A percentile compares a stretch with the other conserved stretches of the same genome.
Evolutionary conservation across 2,113 vertebrate species (phyloP).

Genomic region (Pipa parva): DNA sequence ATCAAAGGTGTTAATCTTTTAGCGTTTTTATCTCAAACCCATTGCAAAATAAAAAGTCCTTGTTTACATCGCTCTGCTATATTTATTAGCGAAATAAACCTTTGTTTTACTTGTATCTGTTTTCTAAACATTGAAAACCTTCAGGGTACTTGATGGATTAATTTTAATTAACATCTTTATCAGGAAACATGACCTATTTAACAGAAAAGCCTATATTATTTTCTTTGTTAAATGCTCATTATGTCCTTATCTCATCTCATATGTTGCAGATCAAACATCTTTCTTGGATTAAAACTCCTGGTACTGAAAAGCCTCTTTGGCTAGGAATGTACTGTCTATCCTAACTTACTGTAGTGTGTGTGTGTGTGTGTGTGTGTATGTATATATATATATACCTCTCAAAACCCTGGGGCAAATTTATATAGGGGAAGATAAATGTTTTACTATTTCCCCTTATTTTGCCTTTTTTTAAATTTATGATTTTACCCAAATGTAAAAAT

Average conservation of each 20-base stretch:
- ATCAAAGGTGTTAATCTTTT: slow-evolving; percentile 88
- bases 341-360: too few relatives aligned
- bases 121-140: slow-evolving; percentile 58
- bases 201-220: not conserved
- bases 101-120: slow-evolving; percentile 57
- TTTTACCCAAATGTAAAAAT: too few relatives aligned
- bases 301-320: too few relatives aligned
- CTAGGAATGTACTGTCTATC: too few relatives aligned
- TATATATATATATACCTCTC: too few relatives aligned
- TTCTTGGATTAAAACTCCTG: not conserved
- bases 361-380: too few relatives aligned
- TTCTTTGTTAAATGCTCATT: slow-evolving; percentile 18
- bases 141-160: slow-evolving; percentile 39
- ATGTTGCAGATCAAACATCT: slow-evolving; percentile 9
- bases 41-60: slow-evolving; percentile 65
- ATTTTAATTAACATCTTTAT: slow-evolving; percentile 48
- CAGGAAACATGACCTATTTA: slow-evolving; percentile 36
- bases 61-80: slow-evolving; percentile 52
- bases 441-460: too few relatives aligned
- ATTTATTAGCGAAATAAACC: slow-evolving; percentile 58
- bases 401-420: too few relatives aligned
- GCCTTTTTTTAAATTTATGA: too few relatives aligned
- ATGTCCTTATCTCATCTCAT: slow-evolving; percentile 31
- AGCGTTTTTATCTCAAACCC: slow-evolving; percentile 70
- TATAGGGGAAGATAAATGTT: too few relatives aligned